Percentiles rank a stretch among this genome's conserved stretches.
These are phyloP conservation scores for Cricetomys ansorgei DNA, from an alignment of 2,113 vertebrate genomes.

Conservation along the genomic window DNA sequence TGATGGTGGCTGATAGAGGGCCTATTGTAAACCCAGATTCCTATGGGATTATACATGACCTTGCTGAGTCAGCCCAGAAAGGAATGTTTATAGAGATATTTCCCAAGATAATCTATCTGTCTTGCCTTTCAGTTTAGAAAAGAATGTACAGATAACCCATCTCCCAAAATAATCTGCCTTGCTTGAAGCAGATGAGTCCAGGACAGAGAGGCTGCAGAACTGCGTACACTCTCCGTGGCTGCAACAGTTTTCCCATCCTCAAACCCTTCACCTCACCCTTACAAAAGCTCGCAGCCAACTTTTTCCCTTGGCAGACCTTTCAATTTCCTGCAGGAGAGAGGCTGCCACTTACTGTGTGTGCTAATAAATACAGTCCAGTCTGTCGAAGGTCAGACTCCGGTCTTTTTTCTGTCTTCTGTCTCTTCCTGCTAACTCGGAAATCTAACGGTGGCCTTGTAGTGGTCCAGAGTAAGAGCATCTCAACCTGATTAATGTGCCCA, in stretches of 20 bases:
- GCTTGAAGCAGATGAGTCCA: background rate
- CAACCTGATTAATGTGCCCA: background rate
- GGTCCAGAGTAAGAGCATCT: no score
- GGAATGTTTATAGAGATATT: background rate
- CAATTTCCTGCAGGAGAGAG: background rate
- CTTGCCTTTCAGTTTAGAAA: background rate
- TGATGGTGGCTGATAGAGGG: background rate
- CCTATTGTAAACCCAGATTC: background rate
- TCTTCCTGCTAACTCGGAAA: background rate
- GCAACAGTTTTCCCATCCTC: background rate
- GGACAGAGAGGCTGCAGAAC: background rate
- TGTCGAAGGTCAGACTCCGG: background rate
- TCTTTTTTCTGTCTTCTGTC: background rate
- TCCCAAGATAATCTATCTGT: background rate
- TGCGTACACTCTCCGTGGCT: background rate
- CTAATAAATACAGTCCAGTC: background rate
- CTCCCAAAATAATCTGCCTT: background rate
- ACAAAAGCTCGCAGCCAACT: background rate
- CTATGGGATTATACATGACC: background rate
- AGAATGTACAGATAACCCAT: background rate
- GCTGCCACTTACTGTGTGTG: background rate
- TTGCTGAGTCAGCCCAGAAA: background rate
- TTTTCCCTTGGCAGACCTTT: background rate
- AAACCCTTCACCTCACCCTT: background rate
- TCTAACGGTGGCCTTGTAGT: background rate